Evolutionary conservation across 2,888 invertebrate species (phyloP).

Genomic region (Amphipoea oculea): DNA sequence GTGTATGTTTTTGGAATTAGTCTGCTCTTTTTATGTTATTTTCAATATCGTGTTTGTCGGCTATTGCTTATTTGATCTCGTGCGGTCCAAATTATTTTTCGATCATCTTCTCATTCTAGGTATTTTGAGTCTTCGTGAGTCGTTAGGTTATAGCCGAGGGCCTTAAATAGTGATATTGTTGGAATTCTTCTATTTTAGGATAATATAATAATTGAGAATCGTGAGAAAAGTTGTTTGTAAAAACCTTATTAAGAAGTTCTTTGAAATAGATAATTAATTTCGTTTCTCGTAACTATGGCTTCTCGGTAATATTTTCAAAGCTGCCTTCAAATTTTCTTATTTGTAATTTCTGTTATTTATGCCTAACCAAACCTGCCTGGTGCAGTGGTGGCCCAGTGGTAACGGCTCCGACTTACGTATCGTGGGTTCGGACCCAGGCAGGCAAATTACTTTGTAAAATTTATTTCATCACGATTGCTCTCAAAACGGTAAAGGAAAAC

Average conservation of each 20-base stretch:
- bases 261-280: background rate
- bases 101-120: constrained; percentile 11
- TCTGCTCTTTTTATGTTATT: background rate
- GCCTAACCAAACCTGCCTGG: background rate
- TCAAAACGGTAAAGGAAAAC: too few relatives aligned
- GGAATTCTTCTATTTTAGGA: background rate
- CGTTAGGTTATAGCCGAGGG: constrained; percentile 14
- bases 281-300: background rate
- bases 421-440: too few relatives aligned
- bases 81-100: constrained; percentile 4
- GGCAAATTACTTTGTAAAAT: too few relatives aligned
- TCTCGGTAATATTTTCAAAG: background rate
- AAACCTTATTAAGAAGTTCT: background rate
- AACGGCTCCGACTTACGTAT: too few relatives aligned
- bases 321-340: background rate
- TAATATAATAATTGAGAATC: background rate
- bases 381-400: too few relatives aligned
- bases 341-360: background rate
- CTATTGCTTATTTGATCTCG: background rate
- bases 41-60: background rate
- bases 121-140: constrained; percentile 2
- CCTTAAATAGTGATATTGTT: constrained; percentile 5
- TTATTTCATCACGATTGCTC: too few relatives aligned
- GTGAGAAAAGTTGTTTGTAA: background rate
- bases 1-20: background rate